Percentiles rank a stretch among this genome's conserved stretches.
Evolutionary conservation across 2,797 vertebrate genomes (phyloP).

Genomic region (Megalops cyprinoides): DNA sequence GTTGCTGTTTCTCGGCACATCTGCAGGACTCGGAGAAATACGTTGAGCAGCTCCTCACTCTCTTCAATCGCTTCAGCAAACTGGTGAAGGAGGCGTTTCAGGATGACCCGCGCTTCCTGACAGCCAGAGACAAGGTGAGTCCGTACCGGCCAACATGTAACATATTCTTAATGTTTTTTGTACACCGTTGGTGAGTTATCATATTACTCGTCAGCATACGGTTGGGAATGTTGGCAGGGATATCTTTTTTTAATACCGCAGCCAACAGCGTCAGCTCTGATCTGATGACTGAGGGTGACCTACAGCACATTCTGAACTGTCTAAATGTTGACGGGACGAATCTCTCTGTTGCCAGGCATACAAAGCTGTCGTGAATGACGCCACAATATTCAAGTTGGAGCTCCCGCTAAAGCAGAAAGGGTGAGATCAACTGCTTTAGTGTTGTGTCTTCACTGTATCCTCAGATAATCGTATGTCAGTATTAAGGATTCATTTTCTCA

Average conservation of each 20-base stretch:
- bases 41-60: slow-evolving; percentile 94
- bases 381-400: slow-evolving; percentile 99
- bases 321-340: neutral
- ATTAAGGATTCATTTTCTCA: neutral
- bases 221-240: neutral
- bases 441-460: neutral
- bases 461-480: neutral
- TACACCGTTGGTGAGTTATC: neutral
- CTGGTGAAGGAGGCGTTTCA: slow-evolving; percentile 98
- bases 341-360: slow-evolving; percentile 82
- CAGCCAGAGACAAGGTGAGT: slow-evolving; percentile 94
- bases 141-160: neutral
- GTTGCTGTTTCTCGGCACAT: neutral
- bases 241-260: too few relatives aligned
- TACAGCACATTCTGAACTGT: too few relatives aligned
- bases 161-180: neutral
- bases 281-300: neutral
- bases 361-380: slow-evolving; percentile 98
- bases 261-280: too few relatives aligned
- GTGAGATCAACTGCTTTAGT: slow-evolving; percentile 70
- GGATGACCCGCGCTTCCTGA: slow-evolving; percentile 97
- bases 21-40: slow-evolving; percentile 97
- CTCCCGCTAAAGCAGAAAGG: slow-evolving; percentile 98
- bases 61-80: slow-evolving; percentile 98
- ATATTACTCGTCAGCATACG: neutral